Base-by-base conservation (phyloP, 2,113 vertebrate genomes). In the Syngnathus typhle region DNA sequence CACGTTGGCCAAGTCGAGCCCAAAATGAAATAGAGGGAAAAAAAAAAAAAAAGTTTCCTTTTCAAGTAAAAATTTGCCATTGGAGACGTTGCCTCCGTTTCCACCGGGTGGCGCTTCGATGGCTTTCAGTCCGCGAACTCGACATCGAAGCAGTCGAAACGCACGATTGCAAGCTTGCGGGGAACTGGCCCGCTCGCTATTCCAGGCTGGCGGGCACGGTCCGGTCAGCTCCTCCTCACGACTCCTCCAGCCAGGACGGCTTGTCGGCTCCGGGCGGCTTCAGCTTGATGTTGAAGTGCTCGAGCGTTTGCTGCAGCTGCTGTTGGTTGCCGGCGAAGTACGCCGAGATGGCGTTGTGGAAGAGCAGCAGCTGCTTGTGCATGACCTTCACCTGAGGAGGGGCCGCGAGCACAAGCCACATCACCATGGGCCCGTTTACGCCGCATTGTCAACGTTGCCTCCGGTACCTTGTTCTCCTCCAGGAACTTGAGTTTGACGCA, bases 211-310 rank as follows among this genome's bases (percentile, higher is more conserved):
- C 23, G 23, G 23, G 23, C 23, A 23, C 23, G 23, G 23, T 23
- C 23, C 23, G 23, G 23, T 12, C 75, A 1, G 44, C 3, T 13
- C 16, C 18, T n/a, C 51, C 78, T 93, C 93, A 97, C 87, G 94
- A 95, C 91, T 98, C 96, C 89, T 98, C 96, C 86, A 98, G 91
- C 96, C 96, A 98, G 61, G 96, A 98, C n/a, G 96, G 96, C 81
- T 97, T 96, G 88, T 98, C 96, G 0, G 91, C 87, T 32, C 94
- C 95, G 0, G 95, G 94, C 15, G 93, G 94, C 88, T 91, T 93
- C 69, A 98, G 86, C 90, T 94, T 94, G 85, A 98, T 92, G 92
- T 94, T 98, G 91, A 98, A 98, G 89, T 98, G 95, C 89, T 94
- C 93, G 83, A 99, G 93, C 64, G 95, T 97, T 89, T 96, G 94